Evolutionary conservation across 2,113 vertebrate genomes (phyloP), one percentile per base, ranked within the genome.

Genomic region (Thalassoma bifasciatum): DNA sequence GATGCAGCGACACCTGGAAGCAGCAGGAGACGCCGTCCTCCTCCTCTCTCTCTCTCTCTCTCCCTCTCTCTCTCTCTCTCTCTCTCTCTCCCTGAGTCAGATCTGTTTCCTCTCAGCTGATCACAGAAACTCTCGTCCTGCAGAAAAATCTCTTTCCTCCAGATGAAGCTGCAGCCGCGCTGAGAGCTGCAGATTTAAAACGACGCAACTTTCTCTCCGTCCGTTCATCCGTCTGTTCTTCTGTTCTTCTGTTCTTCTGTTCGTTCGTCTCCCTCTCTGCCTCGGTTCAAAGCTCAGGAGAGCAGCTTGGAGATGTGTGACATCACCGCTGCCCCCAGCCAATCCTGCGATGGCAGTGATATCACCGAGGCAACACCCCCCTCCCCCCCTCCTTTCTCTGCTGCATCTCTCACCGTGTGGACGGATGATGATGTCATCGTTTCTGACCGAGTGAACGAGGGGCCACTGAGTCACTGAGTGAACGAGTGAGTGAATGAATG

Each of bases 251-350:
- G n/a, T n/a, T n/a, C 7, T 8, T 64, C 73, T 5, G 13, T 65
- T 70, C n/a, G n/a, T n/a, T 66, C 7, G 14, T 65, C 73, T 10
- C 56, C 52, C 67, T 77, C 40, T 16, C 42, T 58, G 92, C 91
- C 94, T 94, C 93, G 92, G 95, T 96, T 96, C 94, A 95, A 95
- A 96, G 95, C 95, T 95, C 95, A 91, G 94, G 95, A 94, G 94
- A 95, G 95, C 95, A 95, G 96, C 96, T 95, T 95, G 94, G 95
- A 95, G 96, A 96, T 94, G 94, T 94, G 95, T 98, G 95, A 98
- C 96, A 96, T 98, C 97, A 98, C 93, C 93, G 88, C 79, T 72
- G 87, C 90, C 72, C 69, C 46, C 93, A 94, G 93, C 97, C 97
- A 98, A 99, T 98, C 94, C 90, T 84, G 91, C 81, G 84, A 90